Evolutionary conservation across 2,113 vertebrate genomes (phyloP), one percentile per base, ranked within the genome.

Genomic region (Cebidichthys violaceus): DNA sequence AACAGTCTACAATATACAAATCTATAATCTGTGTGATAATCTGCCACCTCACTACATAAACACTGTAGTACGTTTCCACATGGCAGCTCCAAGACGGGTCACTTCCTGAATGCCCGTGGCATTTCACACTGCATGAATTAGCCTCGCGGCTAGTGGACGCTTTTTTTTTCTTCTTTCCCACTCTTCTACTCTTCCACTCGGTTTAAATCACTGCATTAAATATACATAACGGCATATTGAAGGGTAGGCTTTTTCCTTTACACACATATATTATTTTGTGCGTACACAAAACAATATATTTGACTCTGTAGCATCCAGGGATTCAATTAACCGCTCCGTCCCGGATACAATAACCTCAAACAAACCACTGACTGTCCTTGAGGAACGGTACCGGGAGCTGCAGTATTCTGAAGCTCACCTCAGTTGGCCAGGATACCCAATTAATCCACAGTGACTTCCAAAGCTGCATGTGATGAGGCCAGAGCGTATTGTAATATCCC

Each of bases 291-390:
- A 37, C 57, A 4, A 70, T 66, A 22, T 22, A 67, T 64, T 80
- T 0, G 11, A 66, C 67, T 83, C 43, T 6, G 22, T 0, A 67
- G 47, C 55, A 77, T 82, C 45, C 37, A n/a, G 29, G 4, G 14
- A 85, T 83, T 88, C 50, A 86, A 83, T 84, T 79, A 81, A 47
- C 52, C 13, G n/a, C 4, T 52, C 2, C 4, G 17, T 39, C 24
- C 17, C 0, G 0, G 74, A 37, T 0, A 77, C 1, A 9, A 85
- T 57, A 74, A 83, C 71, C 31, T 11, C 29, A 79, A 86, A 85
- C 37, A 81, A 65, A 37, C 6, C 17, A 0, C 22, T 59, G 62
- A 0, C 22, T 59, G 62, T 79, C 88, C 88, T 90, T 85, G 84
- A 71, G 77, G 62, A 74, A 47, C 65, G 74, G 83, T 72, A 79